A percentile compares a stretch with the other conserved stretches of the same genome.
Evolutionary conservation across 2,797 vertebrate genomes (phyloP).

Genomic region (Artibeus jamaicensis): DNA sequence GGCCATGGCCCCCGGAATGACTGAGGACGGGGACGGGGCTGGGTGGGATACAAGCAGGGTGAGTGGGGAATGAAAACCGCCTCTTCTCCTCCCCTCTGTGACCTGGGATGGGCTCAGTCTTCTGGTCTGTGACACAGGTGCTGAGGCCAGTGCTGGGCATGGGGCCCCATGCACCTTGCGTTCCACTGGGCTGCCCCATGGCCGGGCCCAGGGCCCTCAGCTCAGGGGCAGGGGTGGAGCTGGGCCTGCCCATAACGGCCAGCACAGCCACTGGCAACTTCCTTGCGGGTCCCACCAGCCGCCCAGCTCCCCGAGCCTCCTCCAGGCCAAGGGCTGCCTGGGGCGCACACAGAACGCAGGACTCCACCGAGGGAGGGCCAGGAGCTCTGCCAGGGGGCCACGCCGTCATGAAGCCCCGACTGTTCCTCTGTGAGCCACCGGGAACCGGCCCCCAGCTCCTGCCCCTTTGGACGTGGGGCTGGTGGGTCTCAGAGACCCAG

Average conservation of each 20-base stretch:
- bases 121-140: neutral
- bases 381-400: neutral
- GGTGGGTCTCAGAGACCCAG: neutral
- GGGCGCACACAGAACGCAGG: neutral
- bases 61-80: neutral
- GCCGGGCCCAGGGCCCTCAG: neutral
- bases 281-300: neutral
- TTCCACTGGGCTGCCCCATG: neutral
- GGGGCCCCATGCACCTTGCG: accelerated
- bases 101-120: neutral
- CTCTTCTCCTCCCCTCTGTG: neutral
- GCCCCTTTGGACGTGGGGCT: too few relatives aligned
- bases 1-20: neutral
- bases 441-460: neutral
- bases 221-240: neutral
- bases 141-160: too few relatives aligned
- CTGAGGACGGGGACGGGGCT: neutral
- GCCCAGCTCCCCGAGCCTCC: neutral
- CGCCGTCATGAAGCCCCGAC: neutral
- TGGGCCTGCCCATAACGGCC: too few relatives aligned
- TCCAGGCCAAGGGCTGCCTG: neutral
- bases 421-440: neutral
- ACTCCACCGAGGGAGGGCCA: neutral
- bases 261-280: neutral
- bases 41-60: neutral